A percentile compares a stretch with the other conserved stretches of the same genome.
phyloP scores from a whole-genome alignment of 2,888 invertebrate genomes.

The Amiota communis region DNA sequence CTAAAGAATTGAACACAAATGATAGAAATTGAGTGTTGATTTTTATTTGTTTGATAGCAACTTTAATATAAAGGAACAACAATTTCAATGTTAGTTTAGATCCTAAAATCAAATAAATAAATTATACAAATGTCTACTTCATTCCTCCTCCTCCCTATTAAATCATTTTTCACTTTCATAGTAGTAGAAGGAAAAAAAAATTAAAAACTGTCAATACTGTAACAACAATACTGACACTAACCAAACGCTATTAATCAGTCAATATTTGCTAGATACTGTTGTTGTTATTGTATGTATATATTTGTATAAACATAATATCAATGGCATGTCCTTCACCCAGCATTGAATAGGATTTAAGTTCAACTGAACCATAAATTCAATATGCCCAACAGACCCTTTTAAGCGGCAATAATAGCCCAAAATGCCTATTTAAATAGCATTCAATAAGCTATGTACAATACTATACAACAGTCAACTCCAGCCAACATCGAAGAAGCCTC shows the following conservation, averaged over 20 bases:
- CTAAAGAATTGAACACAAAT: too few relatives aligned
- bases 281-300: neutral
- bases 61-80: neutral
- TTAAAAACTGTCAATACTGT: slow-evolving; percentile 20
- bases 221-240: neutral
- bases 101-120: slow-evolving; percentile 22
- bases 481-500: slow-evolving; percentile 18
- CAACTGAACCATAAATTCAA: slow-evolving; percentile 40
- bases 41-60: too few relatives aligned
- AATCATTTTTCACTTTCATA: slow-evolving; percentile 13
- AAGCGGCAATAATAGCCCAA: slow-evolving; percentile 52
- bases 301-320: neutral
- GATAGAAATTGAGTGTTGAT: too few relatives aligned
- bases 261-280: too few relatives aligned
- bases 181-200: neutral
- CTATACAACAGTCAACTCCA: slow-evolving; percentile 5
- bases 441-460: slow-evolving; percentile 35
- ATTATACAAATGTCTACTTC: slow-evolving; percentile 16
- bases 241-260: slow-evolving; percentile 25
- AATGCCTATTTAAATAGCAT: slow-evolving; percentile 57
- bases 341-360: neutral
- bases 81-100: slow-evolving; percentile 1
- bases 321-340: neutral
- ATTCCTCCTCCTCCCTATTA: neutral
- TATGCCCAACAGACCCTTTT: slow-evolving; percentile 35